Conservation (phyloP, 2,797 vertebrate species). For the Echeneis naucrates region DNA sequence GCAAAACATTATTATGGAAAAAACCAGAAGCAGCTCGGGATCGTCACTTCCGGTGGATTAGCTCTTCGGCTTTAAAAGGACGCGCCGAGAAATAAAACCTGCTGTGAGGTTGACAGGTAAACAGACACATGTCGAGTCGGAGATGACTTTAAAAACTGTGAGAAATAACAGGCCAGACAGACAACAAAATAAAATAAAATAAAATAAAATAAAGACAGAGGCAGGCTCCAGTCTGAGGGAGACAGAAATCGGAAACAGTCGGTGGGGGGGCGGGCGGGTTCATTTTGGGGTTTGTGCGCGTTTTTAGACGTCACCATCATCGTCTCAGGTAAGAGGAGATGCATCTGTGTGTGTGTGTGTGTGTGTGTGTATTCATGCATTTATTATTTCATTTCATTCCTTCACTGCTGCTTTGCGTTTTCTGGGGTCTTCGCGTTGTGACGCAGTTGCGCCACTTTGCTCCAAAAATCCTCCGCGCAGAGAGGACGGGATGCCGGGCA, state of each 20-base stretch:
- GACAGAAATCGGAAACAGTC: not conserved
- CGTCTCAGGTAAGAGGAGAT: constrained; percentile 75
- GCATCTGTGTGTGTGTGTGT: not conserved
- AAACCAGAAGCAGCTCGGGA: constrained; percentile 7
- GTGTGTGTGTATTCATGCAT: too few species aligned
- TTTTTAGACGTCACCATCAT: constrained; percentile 29
- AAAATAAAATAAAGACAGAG: too few species aligned
- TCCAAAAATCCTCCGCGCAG: too few species aligned
- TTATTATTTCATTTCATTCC: too few species aligned
- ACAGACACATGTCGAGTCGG: not conserved
- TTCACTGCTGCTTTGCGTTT: not conserved
- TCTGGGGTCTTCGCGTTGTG: not conserved
- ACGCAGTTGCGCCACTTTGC: constrained; percentile 41
- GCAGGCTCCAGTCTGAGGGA: not conserved
- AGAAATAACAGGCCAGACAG: too few species aligned
- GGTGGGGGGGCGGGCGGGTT: too few species aligned
- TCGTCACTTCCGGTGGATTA: constrained; percentile 86
- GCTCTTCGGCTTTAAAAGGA: constrained; percentile 83
- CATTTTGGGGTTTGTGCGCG: too few species aligned
- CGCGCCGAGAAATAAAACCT: constrained; percentile 36
- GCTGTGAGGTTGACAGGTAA: constrained; percentile 54
- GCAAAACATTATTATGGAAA: constrained; percentile 37
- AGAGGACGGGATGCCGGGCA: not conserved
- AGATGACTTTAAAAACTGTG: too few species aligned
- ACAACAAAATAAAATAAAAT: too few species aligned